Percentiles rank a stretch among this genome's conserved stretches.
These are phyloP conservation scores for Oncorhynchus nerka DNA, from an alignment of 2,113 vertebrate species.

Conservation along the genomic window DNA sequence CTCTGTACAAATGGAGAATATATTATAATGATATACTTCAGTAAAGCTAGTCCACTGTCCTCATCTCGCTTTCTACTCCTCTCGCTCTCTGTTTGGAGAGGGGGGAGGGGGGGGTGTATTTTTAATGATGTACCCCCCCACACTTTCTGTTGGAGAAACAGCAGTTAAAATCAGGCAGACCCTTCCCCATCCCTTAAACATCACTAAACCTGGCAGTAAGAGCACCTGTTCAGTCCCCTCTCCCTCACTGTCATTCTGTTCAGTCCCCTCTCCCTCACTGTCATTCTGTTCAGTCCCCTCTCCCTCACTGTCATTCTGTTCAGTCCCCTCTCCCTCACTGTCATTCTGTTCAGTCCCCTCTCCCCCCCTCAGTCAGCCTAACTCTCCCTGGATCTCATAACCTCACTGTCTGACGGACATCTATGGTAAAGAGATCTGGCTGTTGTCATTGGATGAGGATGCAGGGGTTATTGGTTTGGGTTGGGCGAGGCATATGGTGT, in stretches of 20 bases:
- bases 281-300: no score
- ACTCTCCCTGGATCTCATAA: not conserved
- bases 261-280: not conserved
- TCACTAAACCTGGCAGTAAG: not conserved
- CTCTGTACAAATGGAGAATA: no score
- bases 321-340: not conserved
- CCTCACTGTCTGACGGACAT: not conserved
- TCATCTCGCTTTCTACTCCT: not conserved
- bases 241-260: not conserved
- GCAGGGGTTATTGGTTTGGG: not conserved
- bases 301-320: not conserved
- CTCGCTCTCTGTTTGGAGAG: not conserved
- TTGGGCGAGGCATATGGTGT: not conserved
- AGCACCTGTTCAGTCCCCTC: not conserved
- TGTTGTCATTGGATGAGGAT: not conserved
- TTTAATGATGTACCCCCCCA: not conserved
- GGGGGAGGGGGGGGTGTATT: not conserved
- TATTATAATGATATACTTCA: no score
- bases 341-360: not conserved
- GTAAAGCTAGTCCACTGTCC: not conserved
- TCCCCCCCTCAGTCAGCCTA: not conserved
- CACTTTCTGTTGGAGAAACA: not conserved
- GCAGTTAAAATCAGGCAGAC: not conserved
- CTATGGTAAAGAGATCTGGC: not conserved
- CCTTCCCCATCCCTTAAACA: not conserved